Evolutionary conservation across 2,888 invertebrate genomes (phyloP).

Genomic region (Metacarcinus magister): DNA sequence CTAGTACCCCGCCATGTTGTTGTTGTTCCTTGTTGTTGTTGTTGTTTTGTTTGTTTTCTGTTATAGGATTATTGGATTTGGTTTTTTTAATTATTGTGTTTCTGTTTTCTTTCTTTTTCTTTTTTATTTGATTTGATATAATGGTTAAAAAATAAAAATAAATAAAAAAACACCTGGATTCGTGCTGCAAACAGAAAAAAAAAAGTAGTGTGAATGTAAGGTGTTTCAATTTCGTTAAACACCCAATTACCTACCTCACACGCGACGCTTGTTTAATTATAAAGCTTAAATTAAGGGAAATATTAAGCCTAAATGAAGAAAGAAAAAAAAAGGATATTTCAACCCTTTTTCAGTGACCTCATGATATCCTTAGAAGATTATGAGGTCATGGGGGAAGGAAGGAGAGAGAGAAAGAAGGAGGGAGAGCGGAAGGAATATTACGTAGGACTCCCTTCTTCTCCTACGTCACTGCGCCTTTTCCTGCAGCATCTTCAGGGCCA

Average conservation of each 20-base stretch:
- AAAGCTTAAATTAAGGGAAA: background rate
- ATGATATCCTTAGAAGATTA: background rate
- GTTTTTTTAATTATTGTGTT: background rate
- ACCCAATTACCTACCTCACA: slow-evolving; percentile 17
- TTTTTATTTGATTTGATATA: no score
- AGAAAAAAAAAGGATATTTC: background rate
- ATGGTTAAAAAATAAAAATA: background rate
- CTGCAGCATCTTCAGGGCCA: no score
- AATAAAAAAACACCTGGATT: background rate
- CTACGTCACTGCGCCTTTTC: no score
- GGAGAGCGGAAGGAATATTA: background rate
- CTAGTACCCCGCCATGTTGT: no score
- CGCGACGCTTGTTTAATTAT: background rate
- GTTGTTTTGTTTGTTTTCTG: background rate
- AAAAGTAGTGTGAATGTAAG: no score
- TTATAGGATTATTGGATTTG: background rate
- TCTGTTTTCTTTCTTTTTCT: background rate
- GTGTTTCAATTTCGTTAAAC: background rate
- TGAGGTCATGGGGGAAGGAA: background rate
- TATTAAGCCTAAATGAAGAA: background rate
- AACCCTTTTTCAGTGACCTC: background rate
- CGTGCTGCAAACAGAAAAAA: background rate
- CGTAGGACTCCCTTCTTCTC: no score
- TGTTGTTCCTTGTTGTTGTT: background rate
- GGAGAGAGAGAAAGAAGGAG: background rate